These are phyloP conservation scores for Myiothlypis coronata DNA, from an alignment of 2,797 vertebrate genomes.

Conservation along the genomic window DNA sequence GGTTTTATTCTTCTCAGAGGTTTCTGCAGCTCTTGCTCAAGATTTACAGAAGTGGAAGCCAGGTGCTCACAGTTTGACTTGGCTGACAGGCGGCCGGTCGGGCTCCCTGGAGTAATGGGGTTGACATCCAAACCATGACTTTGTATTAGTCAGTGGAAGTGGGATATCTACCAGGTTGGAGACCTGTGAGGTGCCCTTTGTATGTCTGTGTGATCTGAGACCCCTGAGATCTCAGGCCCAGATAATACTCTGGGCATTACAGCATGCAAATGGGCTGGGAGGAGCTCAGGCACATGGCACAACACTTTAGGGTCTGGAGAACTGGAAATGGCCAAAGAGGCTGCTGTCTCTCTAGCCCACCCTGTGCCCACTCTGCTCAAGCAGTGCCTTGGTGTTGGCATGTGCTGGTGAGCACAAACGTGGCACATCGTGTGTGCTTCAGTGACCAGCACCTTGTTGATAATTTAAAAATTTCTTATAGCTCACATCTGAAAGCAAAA, in stretches of 20 bases:
- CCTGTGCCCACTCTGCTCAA: background rate
- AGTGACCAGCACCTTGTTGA: background rate
- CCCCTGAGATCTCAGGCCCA: background rate
- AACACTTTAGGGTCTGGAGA: background rate
- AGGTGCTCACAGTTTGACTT: background rate
- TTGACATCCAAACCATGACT: background rate
- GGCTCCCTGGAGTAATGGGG: background rate
- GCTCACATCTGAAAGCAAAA: background rate
- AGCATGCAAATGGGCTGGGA: background rate
- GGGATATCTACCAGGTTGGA: rapidly evolving
- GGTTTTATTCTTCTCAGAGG: background rate
- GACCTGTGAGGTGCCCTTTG: background rate
- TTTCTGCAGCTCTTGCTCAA: background rate
- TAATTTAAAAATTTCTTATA: background rate
- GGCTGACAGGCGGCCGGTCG: background rate
- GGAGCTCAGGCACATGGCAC: rapidly evolving
- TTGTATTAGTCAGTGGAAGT: background rate
- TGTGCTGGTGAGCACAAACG: background rate
- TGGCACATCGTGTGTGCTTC: background rate
- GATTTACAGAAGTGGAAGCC: background rate
- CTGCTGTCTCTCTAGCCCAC: background rate
- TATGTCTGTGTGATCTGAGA: background rate
- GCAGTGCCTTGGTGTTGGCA: background rate
- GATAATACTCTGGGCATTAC: background rate
- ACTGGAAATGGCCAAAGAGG: background rate